Evolutionary conservation across 2,888 invertebrate genomes (phyloP).

Genomic region (Drosophila fungiperda): DNA sequence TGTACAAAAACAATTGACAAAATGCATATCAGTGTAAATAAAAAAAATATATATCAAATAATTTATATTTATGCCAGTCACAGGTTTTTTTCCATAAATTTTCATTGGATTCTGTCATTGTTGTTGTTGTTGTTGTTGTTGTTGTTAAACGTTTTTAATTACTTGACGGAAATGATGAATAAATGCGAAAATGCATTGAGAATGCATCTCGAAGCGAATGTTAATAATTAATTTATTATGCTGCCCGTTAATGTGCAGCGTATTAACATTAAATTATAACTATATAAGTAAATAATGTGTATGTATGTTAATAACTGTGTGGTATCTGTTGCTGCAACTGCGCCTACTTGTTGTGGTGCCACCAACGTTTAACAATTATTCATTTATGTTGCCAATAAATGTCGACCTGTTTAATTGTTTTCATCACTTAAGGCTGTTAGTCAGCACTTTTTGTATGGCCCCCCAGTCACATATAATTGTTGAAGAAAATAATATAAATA

Average conservation of each 20-base stretch:
- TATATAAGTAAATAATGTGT: neutral
- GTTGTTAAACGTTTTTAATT: constrained; percentile 50
- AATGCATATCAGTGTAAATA: constrained; percentile 30
- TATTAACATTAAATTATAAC: constrained; percentile 59
- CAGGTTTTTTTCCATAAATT: constrained; percentile 30
- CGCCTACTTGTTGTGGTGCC: constrained; percentile 5
- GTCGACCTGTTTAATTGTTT: constrained; percentile 51
- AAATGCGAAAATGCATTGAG: constrained; percentile 17
- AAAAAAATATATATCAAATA: constrained; percentile 40
- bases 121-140: constrained; percentile 1
- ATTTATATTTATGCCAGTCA: constrained; percentile 38
- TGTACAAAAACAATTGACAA: constrained; percentile 26
- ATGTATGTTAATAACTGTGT: constrained; percentile 7
- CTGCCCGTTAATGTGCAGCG: constrained; percentile 52
- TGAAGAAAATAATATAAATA: neutral
- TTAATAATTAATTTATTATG: constrained; percentile 65
- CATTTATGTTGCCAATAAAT: constrained; percentile 31
- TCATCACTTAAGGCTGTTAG: constrained; percentile 7
- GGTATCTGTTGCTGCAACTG: constrained; percentile 17
- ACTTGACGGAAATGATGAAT: constrained; percentile 51
- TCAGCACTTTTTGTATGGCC: neutral
- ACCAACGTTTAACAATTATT: constrained; percentile 34
- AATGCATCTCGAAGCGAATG: constrained; percentile 29
- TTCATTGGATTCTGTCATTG: constrained; percentile 5
- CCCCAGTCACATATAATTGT: neutral